These are phyloP conservation scores for Naja naja DNA, from an alignment of 2,113 vertebrate species.

Conservation along the genomic window DNA sequence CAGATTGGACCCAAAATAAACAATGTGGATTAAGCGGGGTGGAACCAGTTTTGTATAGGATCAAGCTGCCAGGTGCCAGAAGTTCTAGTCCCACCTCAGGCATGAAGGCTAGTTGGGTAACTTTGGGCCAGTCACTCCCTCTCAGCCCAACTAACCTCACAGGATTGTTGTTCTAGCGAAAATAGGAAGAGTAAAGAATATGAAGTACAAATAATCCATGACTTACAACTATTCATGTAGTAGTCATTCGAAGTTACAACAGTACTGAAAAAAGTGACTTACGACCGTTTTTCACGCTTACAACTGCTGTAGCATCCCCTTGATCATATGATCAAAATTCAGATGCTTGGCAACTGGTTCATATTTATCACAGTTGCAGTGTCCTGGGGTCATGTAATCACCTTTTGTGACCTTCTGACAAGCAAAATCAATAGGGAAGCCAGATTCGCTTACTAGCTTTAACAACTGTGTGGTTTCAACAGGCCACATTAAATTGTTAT, in stretches of 20 bases:
- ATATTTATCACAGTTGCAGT: background rate
- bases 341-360: background rate
- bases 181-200: background rate
- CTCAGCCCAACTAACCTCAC: background rate
- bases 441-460: background rate
- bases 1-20: slow-evolving; percentile 3
- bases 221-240: background rate
- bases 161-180: background rate
- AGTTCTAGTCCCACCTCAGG: background rate
- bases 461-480: background rate
- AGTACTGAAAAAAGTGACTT: background rate
- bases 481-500: background rate
- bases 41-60: background rate
- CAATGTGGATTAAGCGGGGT: background rate
- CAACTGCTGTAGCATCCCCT: background rate
- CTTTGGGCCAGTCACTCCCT: background rate
- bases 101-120: background rate
- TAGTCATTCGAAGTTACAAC: background rate
- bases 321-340: background rate
- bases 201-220: background rate
- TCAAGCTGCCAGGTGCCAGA: background rate
- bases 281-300: background rate
- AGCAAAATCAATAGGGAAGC: background rate
- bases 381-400: background rate
- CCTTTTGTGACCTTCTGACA: background rate